Conservation (phyloP, 2,888 invertebrate species). For the Elysia crispata region DNA sequence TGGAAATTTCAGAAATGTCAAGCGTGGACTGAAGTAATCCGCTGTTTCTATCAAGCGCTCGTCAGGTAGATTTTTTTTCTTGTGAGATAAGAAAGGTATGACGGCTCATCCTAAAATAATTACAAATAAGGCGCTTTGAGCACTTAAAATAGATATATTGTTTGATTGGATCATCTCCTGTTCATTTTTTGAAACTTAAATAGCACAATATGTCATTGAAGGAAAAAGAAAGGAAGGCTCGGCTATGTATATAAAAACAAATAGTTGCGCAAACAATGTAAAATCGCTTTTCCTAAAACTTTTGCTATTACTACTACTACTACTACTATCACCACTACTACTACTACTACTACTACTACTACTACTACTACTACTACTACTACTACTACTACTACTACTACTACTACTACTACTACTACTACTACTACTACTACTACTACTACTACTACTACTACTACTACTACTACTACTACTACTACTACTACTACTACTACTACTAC, state of each 20-base stretch:
- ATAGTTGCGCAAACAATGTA: neutral
- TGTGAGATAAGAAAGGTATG: too few species aligned
- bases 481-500: neutral
- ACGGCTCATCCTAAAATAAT: too few species aligned
- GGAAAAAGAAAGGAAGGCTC: too few species aligned
- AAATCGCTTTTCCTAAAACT: neutral
- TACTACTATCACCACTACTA: neutral
- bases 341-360: conserved; percentile 19
- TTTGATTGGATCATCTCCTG: too few species aligned
- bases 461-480: neutral
- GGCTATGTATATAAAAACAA: neutral
- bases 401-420: neutral
- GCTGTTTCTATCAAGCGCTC: too few species aligned
- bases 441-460: neutral
- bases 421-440: neutral
- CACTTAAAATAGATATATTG: too few species aligned
- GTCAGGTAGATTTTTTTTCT: too few species aligned
- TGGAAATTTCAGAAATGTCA: too few species aligned
- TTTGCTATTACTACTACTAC: neutral
- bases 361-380: conserved; percentile 19
- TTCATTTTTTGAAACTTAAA: too few species aligned
- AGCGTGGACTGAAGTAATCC: too few species aligned
- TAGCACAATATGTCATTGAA: too few species aligned
- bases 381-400: conserved; percentile 19
- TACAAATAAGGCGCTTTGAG: too few species aligned